Evolutionary conservation across 2,797 vertebrate genomes (phyloP).

Genomic region (Diplodus puntazzo): DNA sequence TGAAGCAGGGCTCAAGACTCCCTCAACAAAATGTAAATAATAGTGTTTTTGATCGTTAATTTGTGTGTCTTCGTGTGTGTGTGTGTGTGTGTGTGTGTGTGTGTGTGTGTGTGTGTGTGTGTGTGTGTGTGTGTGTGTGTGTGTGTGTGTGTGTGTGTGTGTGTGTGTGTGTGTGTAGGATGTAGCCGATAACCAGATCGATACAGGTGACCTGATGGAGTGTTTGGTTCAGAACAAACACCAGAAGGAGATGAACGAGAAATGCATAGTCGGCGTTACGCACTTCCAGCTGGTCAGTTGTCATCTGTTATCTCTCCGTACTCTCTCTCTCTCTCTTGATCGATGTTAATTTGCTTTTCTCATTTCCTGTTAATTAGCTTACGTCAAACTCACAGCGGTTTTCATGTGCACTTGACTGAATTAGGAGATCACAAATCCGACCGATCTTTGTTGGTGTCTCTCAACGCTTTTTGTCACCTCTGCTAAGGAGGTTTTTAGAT

Average conservation of each 20-base stretch:
- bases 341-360: not conserved
- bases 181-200: slow-evolving; percentile 95
- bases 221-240: slow-evolving; percentile 97
- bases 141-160: slow-evolving; percentile 7
- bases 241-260: slow-evolving; percentile 98
- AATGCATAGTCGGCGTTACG: slow-evolving; percentile 93
- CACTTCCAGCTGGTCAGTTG: slow-evolving; percentile 97
- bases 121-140: not conserved
- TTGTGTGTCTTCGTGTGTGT: too few relatives aligned
- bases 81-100: too few relatives aligned
- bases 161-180: slow-evolving; percentile 81
- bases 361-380: not conserved
- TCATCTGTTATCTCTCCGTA: not conserved
- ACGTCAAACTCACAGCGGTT: not conserved
- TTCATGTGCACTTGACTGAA: not conserved
- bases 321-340: too few relatives aligned
- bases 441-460: not conserved
- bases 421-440: not conserved
- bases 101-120: too few relatives aligned
- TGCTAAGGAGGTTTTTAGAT: too few relatives aligned
- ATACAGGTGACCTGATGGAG: slow-evolving; percentile 96
- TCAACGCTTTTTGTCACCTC: too few relatives aligned
- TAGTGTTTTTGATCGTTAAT: not conserved
- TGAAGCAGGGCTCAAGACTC: not conserved
- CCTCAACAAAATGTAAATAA: not conserved